These are phyloP conservation scores for Misgurnus anguillicaudatus DNA, from an alignment of 2,113 vertebrate genomes.

Conservation along the genomic window DNA sequence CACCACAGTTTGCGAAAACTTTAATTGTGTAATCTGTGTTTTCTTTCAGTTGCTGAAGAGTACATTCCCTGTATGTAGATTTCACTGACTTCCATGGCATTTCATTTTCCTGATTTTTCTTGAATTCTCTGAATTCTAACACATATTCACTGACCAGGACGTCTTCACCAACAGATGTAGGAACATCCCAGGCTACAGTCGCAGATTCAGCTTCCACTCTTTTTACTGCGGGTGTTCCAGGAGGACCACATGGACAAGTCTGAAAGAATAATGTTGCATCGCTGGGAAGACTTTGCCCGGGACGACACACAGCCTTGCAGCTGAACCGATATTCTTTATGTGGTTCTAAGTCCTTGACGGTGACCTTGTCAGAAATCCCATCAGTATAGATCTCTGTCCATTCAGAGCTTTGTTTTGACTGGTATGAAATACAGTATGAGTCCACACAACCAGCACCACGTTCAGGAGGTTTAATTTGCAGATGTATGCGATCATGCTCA, in stretches of 20 bases:
- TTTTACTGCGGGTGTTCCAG: constrained; percentile 39
- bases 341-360: constrained; percentile 37
- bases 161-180: constrained; percentile 43
- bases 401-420: constrained; percentile 13
- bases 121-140: constrained; percentile 44
- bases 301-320: constrained; percentile 49
- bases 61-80: constrained; percentile 41
- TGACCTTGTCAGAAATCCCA: not conserved
- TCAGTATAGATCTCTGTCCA: constrained; percentile 45
- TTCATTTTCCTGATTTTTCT: not conserved
- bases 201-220: constrained; percentile 8
- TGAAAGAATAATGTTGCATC: constrained; percentile 30
- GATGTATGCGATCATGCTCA: constrained; percentile 44
- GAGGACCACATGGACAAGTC: constrained; percentile 50
- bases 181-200: constrained; percentile 50
- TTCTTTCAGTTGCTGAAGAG: constrained; percentile 37
- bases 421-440: constrained; percentile 46
- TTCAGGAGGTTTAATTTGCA: constrained; percentile 36
- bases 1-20: constrained; percentile 43
- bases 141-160: constrained; percentile 40
- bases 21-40: constrained; percentile 36
- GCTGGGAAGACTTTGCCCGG: constrained; percentile 47
- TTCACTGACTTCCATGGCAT: constrained; percentile 39
- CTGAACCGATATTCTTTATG: constrained; percentile 46
- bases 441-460: constrained; percentile 11